Conservation (phyloP, 2,113 vertebrate genomes). For the Grammomys dolichurus region DNA sequence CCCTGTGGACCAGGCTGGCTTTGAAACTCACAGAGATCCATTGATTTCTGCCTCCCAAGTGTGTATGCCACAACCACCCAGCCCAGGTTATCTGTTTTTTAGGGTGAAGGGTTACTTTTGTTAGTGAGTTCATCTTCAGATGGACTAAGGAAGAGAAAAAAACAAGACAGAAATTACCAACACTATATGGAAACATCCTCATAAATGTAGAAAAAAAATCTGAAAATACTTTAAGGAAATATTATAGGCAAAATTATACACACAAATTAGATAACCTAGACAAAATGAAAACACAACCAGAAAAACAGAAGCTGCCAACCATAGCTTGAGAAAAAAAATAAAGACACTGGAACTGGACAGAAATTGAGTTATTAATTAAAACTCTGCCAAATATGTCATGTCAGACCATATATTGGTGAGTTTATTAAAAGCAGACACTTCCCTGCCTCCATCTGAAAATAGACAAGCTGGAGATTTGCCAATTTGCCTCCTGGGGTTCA, state of each 20-base stretch:
- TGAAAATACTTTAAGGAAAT: not conserved
- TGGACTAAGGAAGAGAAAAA: not conserved
- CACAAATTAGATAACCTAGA: not conserved
- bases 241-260: not conserved
- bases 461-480: not conserved
- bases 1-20: not conserved
- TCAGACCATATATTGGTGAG: not conserved
- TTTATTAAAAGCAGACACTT: not conserved
- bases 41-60: not conserved
- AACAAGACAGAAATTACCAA: not conserved
- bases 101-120: not conserved
- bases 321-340: not conserved
- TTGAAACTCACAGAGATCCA: not conserved
- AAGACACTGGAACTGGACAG: not conserved
- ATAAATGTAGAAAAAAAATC: not conserved
- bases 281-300: not conserved
- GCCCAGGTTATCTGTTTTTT: not conserved
- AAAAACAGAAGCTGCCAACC: not conserved
- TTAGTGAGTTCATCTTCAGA: not conserved
- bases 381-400: not conserved
- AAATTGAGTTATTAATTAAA: conserved; percentile 2
- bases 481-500: not conserved
- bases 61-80: not conserved
- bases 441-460: not conserved
- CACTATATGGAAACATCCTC: not conserved